Evolutionary conservation across 2,888 invertebrate species (phyloP), one percentile per base, ranked within the genome.

Genomic region (Synergus gifuensis): DNA sequence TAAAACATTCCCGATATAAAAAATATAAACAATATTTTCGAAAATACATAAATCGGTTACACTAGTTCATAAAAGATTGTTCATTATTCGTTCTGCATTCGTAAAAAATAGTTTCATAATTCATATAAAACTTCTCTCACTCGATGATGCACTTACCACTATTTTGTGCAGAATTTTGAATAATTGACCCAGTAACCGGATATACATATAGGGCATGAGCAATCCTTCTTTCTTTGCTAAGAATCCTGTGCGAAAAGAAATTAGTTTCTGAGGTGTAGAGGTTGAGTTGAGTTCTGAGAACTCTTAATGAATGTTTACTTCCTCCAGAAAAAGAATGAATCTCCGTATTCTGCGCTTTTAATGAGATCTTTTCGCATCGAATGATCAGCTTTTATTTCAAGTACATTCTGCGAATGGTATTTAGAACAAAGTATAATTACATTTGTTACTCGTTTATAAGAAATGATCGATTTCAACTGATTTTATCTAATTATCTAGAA

Each of bases 281-380:
- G 76, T 76, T 69, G 69, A 83, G 82, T 78, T 76, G 76, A 78
- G 81, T 79, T 80, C 69, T 76, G 54, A 73, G 79, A 81, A 82
- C 78, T 83, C 81, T 79, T 84, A 81, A 83, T 84, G 83, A 81
- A 84, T 81, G 78, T 85, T 84, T 85, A 77, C 82, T 54, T 76
- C 78, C 76, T 73, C 44, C 44, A 67, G 76, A 73, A 79, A 78
- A 80, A 79, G 67, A 79, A 28, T 77, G 78, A 69, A 81, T 73
- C 54, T 73, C 54, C 73, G 73, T 62, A 22, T 62, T 62, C 22
- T 14, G 62, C 5, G 22, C 18, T 58, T 18, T 18, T 11, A 58
- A 58, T 58, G 54, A 58, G 76, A 54, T 69, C 49, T 46, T 69
- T 49, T 69, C 49, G 46, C 22, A 69, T 69, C 49, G 28, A 69